Conservation (phyloP, 2,113 vertebrate genomes). For the Trichomycterus rosablanca region DNA sequence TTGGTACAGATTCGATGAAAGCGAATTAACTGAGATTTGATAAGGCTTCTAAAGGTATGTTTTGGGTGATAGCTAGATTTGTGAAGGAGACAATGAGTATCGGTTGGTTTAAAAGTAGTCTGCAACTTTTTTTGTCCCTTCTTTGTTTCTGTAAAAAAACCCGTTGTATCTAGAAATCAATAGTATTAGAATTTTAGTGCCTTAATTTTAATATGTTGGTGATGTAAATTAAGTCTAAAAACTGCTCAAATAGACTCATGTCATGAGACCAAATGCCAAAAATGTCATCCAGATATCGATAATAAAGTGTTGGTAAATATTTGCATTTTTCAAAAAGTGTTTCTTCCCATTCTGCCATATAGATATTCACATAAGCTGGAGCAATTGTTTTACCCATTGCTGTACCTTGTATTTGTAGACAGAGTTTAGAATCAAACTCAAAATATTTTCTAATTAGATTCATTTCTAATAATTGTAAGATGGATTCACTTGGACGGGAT, state of each 20-base stretch:
- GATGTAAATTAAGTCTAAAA: not conserved
- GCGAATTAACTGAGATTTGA: constrained; percentile 18
- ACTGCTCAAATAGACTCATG: not conserved
- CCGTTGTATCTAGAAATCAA: not conserved
- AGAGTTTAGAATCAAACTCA: not conserved
- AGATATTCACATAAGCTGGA: not conserved
- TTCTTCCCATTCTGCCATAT: not conserved
- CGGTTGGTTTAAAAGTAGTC: constrained; percentile 15
- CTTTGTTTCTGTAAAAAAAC: not conserved
- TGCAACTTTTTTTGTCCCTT: not conserved
- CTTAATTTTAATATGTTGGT: not conserved
- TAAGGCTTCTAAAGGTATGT: constrained; percentile 17
- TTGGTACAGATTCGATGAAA: constrained; percentile 15
- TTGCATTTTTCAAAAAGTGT: not conserved
- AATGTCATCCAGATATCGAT: not conserved
- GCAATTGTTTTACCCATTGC: not conserved
- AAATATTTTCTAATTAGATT: constrained; percentile 1
- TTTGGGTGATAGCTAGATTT: constrained; percentile 22
- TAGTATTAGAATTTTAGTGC: not conserved
- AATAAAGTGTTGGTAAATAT: not conserved
- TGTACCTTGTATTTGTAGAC: not conserved
- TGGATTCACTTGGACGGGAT: not conserved
- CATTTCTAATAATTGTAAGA: not conserved
- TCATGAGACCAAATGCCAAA: not conserved
- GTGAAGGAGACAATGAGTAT: constrained; percentile 14